Conservation (phyloP, 2,888 invertebrate genomes). For the Heliconius hortense region DNA sequence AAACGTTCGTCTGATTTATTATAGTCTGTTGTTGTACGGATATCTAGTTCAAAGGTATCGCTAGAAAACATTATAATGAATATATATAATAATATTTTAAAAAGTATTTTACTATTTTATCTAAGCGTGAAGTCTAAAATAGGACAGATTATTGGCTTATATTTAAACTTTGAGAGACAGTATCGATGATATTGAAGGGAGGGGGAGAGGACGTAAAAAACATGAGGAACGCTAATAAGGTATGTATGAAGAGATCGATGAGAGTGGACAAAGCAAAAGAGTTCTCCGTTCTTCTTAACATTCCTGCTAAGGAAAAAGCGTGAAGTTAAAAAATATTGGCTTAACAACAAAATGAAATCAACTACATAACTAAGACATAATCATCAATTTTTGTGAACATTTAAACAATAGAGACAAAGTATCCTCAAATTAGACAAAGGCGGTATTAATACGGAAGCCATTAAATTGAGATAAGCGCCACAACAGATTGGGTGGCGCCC, state of each 20-base stretch:
- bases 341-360: constrained; percentile 28
- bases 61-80: not conserved
- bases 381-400: constrained; percentile 74
- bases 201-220: no score
- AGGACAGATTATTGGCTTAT: not conserved
- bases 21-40: not conserved
- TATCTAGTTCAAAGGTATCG: not conserved
- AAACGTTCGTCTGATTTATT: not conserved
- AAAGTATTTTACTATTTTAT: not conserved
- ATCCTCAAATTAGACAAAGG: constrained; percentile 79
- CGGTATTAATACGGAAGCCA: constrained; percentile 81
- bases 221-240: no score
- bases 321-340: no score
- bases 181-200: no score
- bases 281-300: no score
- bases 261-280: no score
- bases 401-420: constrained; percentile 68
- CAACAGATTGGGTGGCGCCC: constrained; percentile 79
- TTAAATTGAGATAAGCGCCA: constrained; percentile 80
- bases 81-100: not conserved
- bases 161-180: not conserved
- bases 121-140: not conserved
- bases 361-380: constrained; percentile 43
- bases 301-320: no score
- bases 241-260: no score